Conservation (phyloP, 2,888 invertebrate species). For the Melanargia galathea region DNA sequence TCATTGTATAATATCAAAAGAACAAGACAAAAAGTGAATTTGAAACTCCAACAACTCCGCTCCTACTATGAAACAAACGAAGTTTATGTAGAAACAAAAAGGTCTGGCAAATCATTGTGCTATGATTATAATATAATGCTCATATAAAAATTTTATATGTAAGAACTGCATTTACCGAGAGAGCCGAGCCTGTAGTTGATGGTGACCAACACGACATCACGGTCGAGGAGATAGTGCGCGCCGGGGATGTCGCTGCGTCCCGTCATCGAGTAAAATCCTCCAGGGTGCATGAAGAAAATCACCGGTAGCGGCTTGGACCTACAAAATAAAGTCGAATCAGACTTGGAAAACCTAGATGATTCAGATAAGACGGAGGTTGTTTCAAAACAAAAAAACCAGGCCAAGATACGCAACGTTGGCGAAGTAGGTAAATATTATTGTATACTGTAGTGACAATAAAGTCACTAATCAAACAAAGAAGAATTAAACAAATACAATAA, state of each 20-base stretch:
- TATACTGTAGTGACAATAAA: too few species aligned
- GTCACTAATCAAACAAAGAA: too few species aligned
- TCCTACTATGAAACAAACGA: not conserved
- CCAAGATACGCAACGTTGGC: too few species aligned
- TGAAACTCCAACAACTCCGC: too few species aligned
- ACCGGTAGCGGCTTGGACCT: conserved; percentile 69
- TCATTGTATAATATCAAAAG: too few species aligned
- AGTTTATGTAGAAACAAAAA: not conserved
- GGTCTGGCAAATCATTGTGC: not conserved
- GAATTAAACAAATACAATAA: too few species aligned
- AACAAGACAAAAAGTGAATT: too few species aligned
- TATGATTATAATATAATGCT: not conserved
- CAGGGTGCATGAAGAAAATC: conserved; percentile 84
- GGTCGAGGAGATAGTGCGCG: conserved; percentile 83
- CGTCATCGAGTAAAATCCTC: conserved; percentile 81
- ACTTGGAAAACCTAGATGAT: too few species aligned
- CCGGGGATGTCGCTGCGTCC: conserved; percentile 77
- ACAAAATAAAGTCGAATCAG: not conserved
- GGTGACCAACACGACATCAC: conserved; percentile 83
- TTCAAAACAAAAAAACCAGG: too few species aligned
- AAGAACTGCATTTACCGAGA: conserved; percentile 47
- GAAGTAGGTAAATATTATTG: too few species aligned
- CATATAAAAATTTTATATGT: not conserved
- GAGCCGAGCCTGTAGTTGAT: conserved; percentile 82
- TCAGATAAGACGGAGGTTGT: too few species aligned